Conservation (phyloP, 2,797 vertebrate species). For the Triplophysa yarkandensis region DNA sequence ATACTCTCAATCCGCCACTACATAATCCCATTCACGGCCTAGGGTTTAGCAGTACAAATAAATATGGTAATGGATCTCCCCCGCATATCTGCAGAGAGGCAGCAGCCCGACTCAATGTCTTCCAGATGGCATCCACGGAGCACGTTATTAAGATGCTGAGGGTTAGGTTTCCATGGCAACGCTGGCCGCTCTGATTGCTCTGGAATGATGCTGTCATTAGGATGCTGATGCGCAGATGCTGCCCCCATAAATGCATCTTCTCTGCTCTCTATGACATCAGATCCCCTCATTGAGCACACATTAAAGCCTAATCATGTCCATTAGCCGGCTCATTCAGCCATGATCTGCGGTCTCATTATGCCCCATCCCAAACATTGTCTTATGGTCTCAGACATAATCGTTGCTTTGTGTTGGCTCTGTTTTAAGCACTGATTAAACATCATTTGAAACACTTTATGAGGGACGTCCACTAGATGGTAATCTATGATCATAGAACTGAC, state of each 20-base stretch:
- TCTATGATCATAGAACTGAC: constrained; percentile 53
- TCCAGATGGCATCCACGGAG: constrained; percentile 94
- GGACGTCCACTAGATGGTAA: constrained; percentile 64
- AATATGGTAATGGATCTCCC: constrained; percentile 81
- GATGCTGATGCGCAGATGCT: constrained; percentile 71
- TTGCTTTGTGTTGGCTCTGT: constrained; percentile 62
- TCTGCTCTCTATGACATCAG: constrained; percentile 64
- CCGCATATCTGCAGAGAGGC: constrained; percentile 60
- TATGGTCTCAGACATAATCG: constrained; percentile 66
- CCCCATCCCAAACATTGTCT: constrained; percentile 50
- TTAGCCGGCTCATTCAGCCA: constrained; percentile 70
- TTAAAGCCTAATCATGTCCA: constrained; percentile 72
- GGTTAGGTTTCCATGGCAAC: constrained; percentile 85
- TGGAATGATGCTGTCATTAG: constrained; percentile 61
- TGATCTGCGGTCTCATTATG: constrained; percentile 66
- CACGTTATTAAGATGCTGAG: constrained; percentile 85
- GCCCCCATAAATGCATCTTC: constrained; percentile 66
- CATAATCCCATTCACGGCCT: constrained; percentile 67
- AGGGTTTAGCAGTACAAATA: constrained; percentile 86
- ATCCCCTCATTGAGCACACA: constrained; percentile 62
- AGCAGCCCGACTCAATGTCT: constrained; percentile 82
- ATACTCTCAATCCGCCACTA: constrained; percentile 64
- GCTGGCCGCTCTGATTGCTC: constrained; percentile 70
- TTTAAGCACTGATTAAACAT: constrained; percentile 43
- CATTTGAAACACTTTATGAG: constrained; percentile 3